Base-by-base conservation (phyloP, 2,113 vertebrate genomes). In the Aspidoscelis tigris region DNA sequence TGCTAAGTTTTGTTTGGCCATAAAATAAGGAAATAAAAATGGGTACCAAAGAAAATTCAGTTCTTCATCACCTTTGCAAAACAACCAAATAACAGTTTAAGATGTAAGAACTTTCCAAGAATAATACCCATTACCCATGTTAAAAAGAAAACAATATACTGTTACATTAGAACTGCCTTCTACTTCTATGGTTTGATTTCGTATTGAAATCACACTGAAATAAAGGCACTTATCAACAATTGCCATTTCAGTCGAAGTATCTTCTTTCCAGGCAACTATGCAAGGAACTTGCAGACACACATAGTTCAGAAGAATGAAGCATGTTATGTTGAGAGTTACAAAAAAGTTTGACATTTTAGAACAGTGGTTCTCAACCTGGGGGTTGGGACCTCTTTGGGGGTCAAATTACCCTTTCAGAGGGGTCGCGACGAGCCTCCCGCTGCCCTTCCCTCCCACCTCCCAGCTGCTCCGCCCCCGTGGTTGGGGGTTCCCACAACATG, bases 1-100 rank as follows among this genome's bases (percentile, higher is more conserved):
- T 70, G n/a, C 33, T 70, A 6, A 7, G 11, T 41, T 70, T 70
- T 3, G 1, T 14, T 70, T 14, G 11, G 5, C 39, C 33, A 16
- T 14, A 70, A 70, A 70, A 70, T 70, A 70, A 70, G 69, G 33
- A 70, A n/a, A 68, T 22, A 68, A 70, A 69, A 69, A 0, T 39
- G 87, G 86, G 18, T 76, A 53, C 87, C 81, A 79, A 83, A 78
- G 90, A 69, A 33, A 86, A 77, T 22, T 4, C 47, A 24, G 81
- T 73, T 81, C 82, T 80, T 86, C 91, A 91, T 92, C 81, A 93
- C 91, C 92, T 91, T 70, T 78, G 72, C 18, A 82, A 88, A 88
- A 26, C 14, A 85, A 69, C 1, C 21, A n/a, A 71, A 39, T 3
- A 82, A 64, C 81, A 84, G 50, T 5, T 74, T 55, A 58, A 88